Evolutionary conservation across 1,140 invertebrate genomes (phyloP), one percentile per base, ranked within the genome.

Genomic region (Thaumetopoea pityocampa): DNA sequence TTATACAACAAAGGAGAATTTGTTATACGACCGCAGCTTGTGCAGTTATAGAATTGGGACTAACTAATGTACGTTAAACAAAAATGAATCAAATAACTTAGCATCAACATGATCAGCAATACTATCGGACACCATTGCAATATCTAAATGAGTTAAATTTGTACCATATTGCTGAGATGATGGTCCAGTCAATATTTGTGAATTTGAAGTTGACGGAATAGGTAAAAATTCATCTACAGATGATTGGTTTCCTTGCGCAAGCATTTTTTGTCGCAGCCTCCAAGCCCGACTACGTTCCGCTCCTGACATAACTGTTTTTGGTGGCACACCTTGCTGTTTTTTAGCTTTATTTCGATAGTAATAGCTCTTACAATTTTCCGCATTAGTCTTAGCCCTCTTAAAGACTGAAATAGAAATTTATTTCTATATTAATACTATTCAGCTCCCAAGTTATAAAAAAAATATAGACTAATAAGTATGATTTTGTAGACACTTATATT

Each of bases 231-330:
- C 34, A 32, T 34, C 26, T 10, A 38, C 27, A 20, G 44, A 33
- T 32, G 46, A 50, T 36, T 50, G 9, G 37, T 29, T 37, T 43
- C 10, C 38, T 50, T 42, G 37, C 32, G 38, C 35, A 30, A 30
- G 47, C 47, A 50, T 50, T 42, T 17, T 50, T 50, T 50, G 42
- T 50, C 37, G 47, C 37, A n/a, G n/a, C n/a, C n/a, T n/a, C n/a
- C n/a, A n/a, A n/a, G n/a, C n/a, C n/a, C n/a, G n/a, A n/a, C n/a
- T n/a, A n/a, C n/a, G n/a, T n/a, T n/a, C n/a, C n/a, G n/a, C n/a
- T n/a, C n/a, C n/a, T n/a, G n/a, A n/a, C n/a, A n/a, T n/a, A n/a
- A n/a, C n/a, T n/a, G n/a, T n/a, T n/a, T n/a, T n/a, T n/a, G n/a
- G n/a, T n/a, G n/a, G n/a, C n/a, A n/a, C n/a, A n/a, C n/a, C n/a